Evolutionary conservation across 2,888 invertebrate species (phyloP).

Genomic region (Pinctada fucata): DNA sequence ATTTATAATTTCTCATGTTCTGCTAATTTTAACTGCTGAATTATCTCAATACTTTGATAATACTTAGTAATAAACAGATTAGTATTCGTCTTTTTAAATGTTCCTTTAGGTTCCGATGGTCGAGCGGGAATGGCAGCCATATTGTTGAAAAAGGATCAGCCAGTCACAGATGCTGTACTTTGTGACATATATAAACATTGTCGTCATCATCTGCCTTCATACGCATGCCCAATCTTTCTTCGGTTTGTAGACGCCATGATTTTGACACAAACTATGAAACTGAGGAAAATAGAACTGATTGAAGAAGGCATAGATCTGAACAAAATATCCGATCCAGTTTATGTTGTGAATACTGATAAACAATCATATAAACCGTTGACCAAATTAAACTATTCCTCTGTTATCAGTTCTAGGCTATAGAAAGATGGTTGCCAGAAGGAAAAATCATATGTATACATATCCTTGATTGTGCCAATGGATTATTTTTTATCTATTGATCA

Average conservation of each 20-base stretch:
- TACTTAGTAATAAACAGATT: no score
- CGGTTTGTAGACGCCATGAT: constrained; percentile 53
- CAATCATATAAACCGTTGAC: background rate
- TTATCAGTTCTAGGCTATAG: no score
- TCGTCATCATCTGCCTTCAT: constrained; percentile 55
- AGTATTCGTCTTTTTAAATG: no score
- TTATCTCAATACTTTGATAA: no score
- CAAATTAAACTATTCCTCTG: no score
- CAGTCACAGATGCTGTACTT: constrained; percentile 36
- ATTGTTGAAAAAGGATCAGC: constrained; percentile 44
- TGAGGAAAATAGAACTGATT: constrained; percentile 57
- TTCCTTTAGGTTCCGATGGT: constrained; percentile 50
- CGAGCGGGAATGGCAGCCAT: constrained; percentile 68
- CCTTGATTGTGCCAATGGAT: no score
- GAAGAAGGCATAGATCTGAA: constrained; percentile 60
- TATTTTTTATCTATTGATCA: no score
- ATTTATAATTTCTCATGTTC: no score
- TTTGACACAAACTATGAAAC: constrained; percentile 66
- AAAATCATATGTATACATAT: no score
- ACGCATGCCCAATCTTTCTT: constrained; percentile 66
- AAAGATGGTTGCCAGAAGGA: no score
- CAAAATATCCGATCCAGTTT: constrained; percentile 51
- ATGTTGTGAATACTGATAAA: constrained; percentile 45
- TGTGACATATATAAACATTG: constrained; percentile 49
- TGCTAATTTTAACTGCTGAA: no score